Percentiles rank a stretch among this genome's conserved stretches.
These are phyloP conservation scores for Eucera pruinosa DNA, from an alignment of 2,888 invertebrate genomes.

Conservation along the genomic window DNA sequence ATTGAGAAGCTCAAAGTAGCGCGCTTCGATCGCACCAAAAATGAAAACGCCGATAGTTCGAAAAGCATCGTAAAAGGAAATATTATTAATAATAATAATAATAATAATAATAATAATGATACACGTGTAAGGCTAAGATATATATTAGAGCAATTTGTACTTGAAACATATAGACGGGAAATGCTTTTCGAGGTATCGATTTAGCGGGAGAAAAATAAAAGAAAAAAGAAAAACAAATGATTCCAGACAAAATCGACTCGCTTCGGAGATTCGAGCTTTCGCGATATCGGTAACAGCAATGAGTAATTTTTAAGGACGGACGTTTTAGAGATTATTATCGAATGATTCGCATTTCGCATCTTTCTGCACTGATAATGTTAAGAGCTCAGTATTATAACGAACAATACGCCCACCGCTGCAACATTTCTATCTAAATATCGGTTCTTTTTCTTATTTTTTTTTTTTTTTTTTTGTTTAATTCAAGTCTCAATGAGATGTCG, in stretches of 20 bases:
- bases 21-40: constrained; percentile 9
- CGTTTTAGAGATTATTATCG: background rate
- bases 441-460: background rate
- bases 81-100: too few species aligned
- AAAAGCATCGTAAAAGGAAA: background rate
- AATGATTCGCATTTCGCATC: constrained; percentile 23
- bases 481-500: background rate
- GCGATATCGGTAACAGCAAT: constrained; percentile 13
- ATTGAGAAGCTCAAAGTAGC: constrained; percentile 14
- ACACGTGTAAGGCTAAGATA: constrained; percentile 4
- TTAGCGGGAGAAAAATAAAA: background rate
- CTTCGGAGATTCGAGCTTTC: constrained; percentile 1
- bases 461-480: background rate
- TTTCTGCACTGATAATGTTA: constrained; percentile 49
- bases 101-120: too few species aligned
- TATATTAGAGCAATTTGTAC: constrained; percentile 30
- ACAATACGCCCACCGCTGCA: background rate
- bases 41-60: constrained; percentile 1
- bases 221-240: too few species aligned
- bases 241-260: too few species aligned
- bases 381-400: constrained; percentile 32
- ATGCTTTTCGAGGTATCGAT: constrained; percentile 8
- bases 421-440: constrained; percentile 27
- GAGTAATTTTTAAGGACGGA: constrained; percentile 22
- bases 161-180: background rate